Conservation (phyloP, 2,113 vertebrate species). For the Psephotus haematonotus region DNA sequence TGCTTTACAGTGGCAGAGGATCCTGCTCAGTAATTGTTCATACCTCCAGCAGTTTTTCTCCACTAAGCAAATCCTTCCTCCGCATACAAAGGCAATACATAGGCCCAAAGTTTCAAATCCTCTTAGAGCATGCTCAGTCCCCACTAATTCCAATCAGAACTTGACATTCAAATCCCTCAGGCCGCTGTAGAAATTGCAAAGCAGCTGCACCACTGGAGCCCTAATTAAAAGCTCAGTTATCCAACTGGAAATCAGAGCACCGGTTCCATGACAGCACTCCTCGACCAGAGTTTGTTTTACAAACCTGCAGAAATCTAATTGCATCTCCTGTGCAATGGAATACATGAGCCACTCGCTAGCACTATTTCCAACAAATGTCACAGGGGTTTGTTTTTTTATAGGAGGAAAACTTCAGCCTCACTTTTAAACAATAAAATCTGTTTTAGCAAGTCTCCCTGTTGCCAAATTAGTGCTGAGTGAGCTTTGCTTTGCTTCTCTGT, state of each 20-base stretch:
- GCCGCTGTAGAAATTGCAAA: neutral
- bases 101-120: neutral
- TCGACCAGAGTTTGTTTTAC: slow-evolving; percentile 23
- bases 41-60: neutral
- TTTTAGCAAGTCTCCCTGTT: neutral
- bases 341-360: slow-evolving; percentile 32
- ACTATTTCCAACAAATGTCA: slow-evolving; percentile 60
- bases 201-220: neutral
- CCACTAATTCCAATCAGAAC: neutral
- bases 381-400: slow-evolving; percentile 31
- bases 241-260: neutral
- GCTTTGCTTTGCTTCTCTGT: slow-evolving; percentile 43
- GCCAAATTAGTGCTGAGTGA: slow-evolving; percentile 52
- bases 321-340: slow-evolving; percentile 61
- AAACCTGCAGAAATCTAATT: slow-evolving; percentile 33
- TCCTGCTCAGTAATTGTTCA: neutral
- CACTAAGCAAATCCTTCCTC: neutral
- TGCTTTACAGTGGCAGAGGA: neutral
- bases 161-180: neutral
- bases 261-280: slow-evolving; percentile 38
- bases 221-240: slow-evolving; percentile 24
- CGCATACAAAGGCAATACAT: neutral
- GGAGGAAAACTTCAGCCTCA: slow-evolving; percentile 32
- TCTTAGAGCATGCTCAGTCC: neutral
- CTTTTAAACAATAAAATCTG: slow-evolving; percentile 54